Evolutionary conservation across 1,140 invertebrate genomes (phyloP).

Genomic region (Drosophila miranda): DNA sequence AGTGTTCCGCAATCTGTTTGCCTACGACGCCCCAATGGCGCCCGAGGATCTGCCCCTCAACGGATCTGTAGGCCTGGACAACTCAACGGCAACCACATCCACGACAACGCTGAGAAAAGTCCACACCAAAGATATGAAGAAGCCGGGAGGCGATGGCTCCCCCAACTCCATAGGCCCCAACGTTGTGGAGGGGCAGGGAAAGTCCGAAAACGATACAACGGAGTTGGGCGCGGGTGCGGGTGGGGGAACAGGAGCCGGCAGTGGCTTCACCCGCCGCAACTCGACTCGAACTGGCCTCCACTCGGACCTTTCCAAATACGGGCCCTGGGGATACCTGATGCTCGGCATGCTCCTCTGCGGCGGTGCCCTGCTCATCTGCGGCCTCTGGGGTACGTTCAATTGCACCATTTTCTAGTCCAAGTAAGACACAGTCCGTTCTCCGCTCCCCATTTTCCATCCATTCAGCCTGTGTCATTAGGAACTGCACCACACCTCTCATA

Average conservation of each 20-base stretch:
- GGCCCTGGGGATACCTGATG: conserved; percentile 86
- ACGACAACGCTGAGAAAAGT: conserved; percentile 67
- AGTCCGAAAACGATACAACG: conserved; percentile 53
- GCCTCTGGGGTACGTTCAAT: conserved; percentile 84
- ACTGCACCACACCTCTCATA: no score
- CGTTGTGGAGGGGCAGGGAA: conserved; percentile 7
- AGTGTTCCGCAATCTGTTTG: conserved; percentile 74
- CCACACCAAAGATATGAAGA: conserved; percentile 76
- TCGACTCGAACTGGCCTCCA: conserved; percentile 70
- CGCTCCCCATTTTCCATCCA: no score
- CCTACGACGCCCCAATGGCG: conserved; percentile 63
- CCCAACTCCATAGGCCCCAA: conserved; percentile 60
- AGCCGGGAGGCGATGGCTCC: conserved; percentile 52
- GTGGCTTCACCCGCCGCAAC: conserved; percentile 70
- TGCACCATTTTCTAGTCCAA: conserved; percentile 62
- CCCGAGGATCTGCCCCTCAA: conserved; percentile 52
- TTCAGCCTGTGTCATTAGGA: no score
- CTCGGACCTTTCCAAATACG: conserved; percentile 85
- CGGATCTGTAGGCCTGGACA: conserved; percentile 16
- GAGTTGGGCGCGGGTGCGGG: conserved; percentile 25
- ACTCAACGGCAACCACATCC: conserved; percentile 36
- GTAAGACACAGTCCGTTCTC: conserved; percentile 71
- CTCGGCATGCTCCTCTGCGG: conserved; percentile 86
- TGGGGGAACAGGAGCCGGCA: conserved; percentile 28
- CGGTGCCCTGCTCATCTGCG: conserved; percentile 86